phyloP scores from a whole-genome alignment of 2,797 vertebrate genomes.

The Ciconia nigra region DNA sequence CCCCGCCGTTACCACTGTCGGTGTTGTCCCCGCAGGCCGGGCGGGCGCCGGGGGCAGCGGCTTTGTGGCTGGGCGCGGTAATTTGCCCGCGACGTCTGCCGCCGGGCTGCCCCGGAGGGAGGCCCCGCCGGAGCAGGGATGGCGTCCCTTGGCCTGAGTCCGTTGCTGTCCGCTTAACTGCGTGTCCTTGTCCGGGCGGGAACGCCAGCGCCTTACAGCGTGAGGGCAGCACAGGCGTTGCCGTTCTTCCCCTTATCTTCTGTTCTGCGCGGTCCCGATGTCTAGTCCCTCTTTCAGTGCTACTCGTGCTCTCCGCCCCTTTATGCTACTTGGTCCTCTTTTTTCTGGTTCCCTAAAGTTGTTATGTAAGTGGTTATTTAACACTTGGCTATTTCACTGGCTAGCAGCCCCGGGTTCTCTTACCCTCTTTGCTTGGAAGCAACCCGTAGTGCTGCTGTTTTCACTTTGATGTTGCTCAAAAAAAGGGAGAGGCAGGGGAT shows the following conservation, averaged over 20 bases:
- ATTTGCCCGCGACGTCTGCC: not conserved
- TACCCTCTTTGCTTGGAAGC: not conserved
- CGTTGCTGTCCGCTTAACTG: accelerated
- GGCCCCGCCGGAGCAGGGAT: not conserved
- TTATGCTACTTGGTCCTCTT: accelerated
- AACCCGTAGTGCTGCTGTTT: accelerated
- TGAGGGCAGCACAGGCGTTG: accelerated
- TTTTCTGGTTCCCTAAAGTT: accelerated
- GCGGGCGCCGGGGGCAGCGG: no score
- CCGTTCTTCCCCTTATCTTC: accelerated
- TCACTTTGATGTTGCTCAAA: accelerated
- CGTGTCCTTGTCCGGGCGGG: accelerated
- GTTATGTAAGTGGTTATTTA: accelerated
- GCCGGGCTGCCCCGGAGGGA: no score
- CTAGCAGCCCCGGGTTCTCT: not conserved
- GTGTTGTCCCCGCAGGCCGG: not conserved
- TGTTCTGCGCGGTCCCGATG: accelerated
- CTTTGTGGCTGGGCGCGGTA: no score
- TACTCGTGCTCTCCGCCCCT: not conserved
- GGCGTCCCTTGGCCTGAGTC: not conserved
- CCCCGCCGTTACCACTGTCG: not conserved
- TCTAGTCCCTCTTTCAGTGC: accelerated
- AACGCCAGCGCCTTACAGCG: accelerated
- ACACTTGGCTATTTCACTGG: accelerated
- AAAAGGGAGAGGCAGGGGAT: accelerated